Evolutionary conservation across 1,140 invertebrate genomes (phyloP).

Genomic region (Nebria ingens): DNA sequence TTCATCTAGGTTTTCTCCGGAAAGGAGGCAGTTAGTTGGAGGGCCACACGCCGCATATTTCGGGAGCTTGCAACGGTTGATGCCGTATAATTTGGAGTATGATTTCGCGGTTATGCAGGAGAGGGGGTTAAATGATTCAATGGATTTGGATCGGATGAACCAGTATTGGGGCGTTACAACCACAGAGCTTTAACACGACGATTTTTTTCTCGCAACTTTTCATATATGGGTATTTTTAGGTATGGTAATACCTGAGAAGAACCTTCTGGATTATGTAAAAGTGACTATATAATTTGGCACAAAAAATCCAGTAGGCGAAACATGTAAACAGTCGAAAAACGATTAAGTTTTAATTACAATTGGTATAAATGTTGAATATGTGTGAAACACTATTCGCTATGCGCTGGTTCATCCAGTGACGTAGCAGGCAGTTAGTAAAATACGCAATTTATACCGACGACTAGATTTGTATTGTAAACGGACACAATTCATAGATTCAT

Average conservation of each 20-base stretch:
- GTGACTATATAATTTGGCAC: no score
- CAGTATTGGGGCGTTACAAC: slow-evolving; percentile 81
- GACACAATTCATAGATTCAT: slow-evolving; percentile 22
- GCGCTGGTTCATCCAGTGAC: no score
- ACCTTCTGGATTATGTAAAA: no score
- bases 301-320: no score
- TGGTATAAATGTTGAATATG: no score
- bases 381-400: no score
- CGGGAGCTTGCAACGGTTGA: slow-evolving; percentile 66
- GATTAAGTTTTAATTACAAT: neutral
- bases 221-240: no score
- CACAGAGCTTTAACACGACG: slow-evolving; percentile 67
- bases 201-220: slow-evolving; percentile 9
- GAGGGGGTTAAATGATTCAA: slow-evolving; percentile 53
- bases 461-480: slow-evolving; percentile 26
- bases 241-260: no score
- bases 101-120: slow-evolving; percentile 74
- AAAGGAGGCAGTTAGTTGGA: slow-evolving; percentile 46
- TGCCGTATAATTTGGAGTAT: slow-evolving; percentile 77
- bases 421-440: no score
- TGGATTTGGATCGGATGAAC: slow-evolving; percentile 72
- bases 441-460: slow-evolving; percentile 19
- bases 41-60: slow-evolving; percentile 78
- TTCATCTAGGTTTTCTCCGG: slow-evolving; percentile 21
- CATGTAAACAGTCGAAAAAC: no score